Conservation (phyloP, 1,140 invertebrate species). For the Oscheius sp. region DNA sequence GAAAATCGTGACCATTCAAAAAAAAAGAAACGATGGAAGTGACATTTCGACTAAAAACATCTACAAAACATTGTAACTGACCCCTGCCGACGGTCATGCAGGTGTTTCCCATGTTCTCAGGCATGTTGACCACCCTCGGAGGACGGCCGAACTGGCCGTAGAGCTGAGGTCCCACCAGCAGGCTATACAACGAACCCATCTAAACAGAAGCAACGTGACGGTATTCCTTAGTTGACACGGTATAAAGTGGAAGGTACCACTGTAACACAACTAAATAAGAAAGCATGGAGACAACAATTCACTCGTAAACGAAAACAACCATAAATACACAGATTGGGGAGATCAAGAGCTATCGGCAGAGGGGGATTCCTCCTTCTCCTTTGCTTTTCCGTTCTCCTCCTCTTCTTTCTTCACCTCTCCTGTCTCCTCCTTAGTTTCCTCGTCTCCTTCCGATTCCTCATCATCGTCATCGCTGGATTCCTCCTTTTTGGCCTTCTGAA, state of each 20-base stretch:
- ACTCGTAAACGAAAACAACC: too few species aligned
- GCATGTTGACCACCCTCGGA: background rate
- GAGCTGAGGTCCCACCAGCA: background rate
- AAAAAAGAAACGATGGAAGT: background rate
- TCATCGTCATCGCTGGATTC: slow-evolving; percentile 27
- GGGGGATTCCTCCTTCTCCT: background rate
- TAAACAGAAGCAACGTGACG: too few species aligned
- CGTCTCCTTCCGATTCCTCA: background rate
- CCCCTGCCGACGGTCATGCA: background rate
- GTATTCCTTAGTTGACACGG: too few species aligned
- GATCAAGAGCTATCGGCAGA: background rate
- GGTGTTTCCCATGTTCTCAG: background rate
- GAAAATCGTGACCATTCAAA: background rate
- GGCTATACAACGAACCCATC: background rate
- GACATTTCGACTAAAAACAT: background rate
- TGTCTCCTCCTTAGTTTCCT: background rate
- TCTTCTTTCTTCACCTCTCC: background rate
- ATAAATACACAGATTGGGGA: too few species aligned
- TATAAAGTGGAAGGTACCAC: too few species aligned
- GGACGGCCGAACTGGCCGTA: background rate
- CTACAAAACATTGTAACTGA: too few species aligned
- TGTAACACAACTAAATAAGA: too few species aligned
- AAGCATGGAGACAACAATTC: too few species aligned
- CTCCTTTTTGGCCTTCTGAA: slow-evolving; percentile 5
- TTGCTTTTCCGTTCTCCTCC: background rate